These are phyloP conservation scores for Trichogramma pretiosum DNA, from an alignment of 1,140 invertebrate genomes.

Conservation along the genomic window DNA sequence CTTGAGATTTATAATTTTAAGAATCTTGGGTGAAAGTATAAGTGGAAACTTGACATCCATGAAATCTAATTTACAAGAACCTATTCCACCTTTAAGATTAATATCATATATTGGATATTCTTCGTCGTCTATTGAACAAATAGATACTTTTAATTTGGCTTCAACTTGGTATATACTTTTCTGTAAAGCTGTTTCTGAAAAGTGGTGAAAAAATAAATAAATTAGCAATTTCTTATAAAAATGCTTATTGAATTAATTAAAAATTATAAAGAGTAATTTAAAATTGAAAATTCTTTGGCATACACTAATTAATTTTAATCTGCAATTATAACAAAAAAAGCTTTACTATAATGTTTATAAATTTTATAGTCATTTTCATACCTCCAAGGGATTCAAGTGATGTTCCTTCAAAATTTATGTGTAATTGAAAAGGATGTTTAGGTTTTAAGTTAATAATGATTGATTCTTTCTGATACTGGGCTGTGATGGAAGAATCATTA, in stretches of 20 bases:
- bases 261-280: too few relatives aligned
- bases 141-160: slow-evolving; percentile 5
- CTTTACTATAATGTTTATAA: too few relatives aligned
- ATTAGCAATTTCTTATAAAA: background rate
- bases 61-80: slow-evolving; percentile 28
- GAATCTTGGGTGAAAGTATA: slow-evolving; percentile 24
- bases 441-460: slow-evolving; percentile 15
- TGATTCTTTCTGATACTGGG: slow-evolving; percentile 3
- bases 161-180: slow-evolving; percentile 8
- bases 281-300: background rate
- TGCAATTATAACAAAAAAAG: too few relatives aligned
- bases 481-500: slow-evolving; percentile 15
- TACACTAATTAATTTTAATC: slow-evolving; percentile 4
- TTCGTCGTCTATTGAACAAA: slow-evolving; percentile 21
- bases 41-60: slow-evolving; percentile 30
- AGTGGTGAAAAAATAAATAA: background rate
- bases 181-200: slow-evolving; percentile 3
- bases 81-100: slow-evolving; percentile 27
- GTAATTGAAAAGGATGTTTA: slow-evolving; percentile 9
- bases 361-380: slow-evolving; percentile 9
- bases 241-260: background rate
- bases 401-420: slow-evolving; percentile 21
- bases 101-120: slow-evolving; percentile 28
- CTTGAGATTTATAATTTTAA: slow-evolving; percentile 25
- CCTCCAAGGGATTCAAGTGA: slow-evolving; percentile 18